A percentile compares a stretch with the other conserved stretches of the same genome.
phyloP scores from a whole-genome alignment of 2,888 invertebrate species.

The Capitulum mitella region DNA sequence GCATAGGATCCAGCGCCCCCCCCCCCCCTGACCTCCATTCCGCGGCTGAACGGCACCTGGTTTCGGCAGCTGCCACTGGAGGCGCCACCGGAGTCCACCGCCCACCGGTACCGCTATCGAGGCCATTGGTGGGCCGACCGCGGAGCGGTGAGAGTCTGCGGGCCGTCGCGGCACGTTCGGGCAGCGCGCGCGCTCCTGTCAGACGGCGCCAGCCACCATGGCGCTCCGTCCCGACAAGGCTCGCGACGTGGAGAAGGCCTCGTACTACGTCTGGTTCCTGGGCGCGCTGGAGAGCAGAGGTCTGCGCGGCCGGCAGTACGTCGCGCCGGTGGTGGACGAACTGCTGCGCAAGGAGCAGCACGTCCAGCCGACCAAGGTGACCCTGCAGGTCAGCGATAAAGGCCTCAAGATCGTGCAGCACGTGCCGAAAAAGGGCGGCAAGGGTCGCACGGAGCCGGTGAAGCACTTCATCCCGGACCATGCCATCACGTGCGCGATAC shows the following conservation, averaged over 20 bases:
- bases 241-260: conserved; percentile 40
- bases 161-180: no score
- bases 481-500: conserved; percentile 83
- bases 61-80: background rate
- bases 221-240: background rate
- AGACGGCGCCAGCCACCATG: background rate
- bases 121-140: background rate
- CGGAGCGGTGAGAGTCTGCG: background rate
- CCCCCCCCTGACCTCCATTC: background rate
- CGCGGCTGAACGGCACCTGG: background rate
- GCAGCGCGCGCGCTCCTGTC: background rate
- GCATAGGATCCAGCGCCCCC: no score
- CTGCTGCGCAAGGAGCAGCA: conserved; percentile 75
- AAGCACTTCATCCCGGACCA: conserved; percentile 92
- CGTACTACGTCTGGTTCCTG: conserved; percentile 58
- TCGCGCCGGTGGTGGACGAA: conserved; percentile 74
- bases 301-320: conserved; percentile 70
- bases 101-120: background rate
- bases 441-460: conserved; percentile 52
- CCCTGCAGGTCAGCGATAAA: conserved; percentile 81
- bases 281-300: conserved; percentile 93
- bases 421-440: conserved; percentile 45
- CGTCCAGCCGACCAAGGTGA: conserved; percentile 82
- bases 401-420: conserved; percentile 91
- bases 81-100: background rate